phyloP scores from a whole-genome alignment of 2,113 vertebrate species.

The Raja brachyura region DNA sequence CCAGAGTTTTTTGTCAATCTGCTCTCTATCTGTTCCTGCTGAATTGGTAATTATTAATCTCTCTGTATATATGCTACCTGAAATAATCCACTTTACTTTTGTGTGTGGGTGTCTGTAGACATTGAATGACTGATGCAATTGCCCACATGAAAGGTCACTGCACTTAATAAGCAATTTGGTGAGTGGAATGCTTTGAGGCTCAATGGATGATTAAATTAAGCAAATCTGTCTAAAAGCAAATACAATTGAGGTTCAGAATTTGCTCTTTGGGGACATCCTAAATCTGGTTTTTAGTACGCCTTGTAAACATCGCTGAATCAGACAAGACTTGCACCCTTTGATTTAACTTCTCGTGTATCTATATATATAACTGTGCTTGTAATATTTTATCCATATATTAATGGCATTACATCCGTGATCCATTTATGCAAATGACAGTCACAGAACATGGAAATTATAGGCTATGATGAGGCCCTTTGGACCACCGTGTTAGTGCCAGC shows the following conservation, averaged over 20 bases:
- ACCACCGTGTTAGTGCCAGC: too few species aligned
- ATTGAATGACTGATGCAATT: not conserved
- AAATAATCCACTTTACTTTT: not conserved
- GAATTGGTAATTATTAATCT: not conserved
- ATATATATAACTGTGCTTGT: not conserved
- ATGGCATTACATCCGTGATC: not conserved
- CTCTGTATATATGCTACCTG: not conserved
- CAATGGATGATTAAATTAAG: not conserved
- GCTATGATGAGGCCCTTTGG: too few species aligned
- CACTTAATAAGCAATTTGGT: constrained; percentile 4
- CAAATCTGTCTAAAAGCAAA: not conserved
- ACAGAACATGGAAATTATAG: too few species aligned
- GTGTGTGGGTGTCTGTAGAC: not conserved
- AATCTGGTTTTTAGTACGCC: not conserved
- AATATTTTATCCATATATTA: not conserved
- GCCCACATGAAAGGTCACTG: not conserved
- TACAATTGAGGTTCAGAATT: not conserved
- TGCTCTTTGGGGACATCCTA: not conserved
- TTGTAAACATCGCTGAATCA: not conserved
- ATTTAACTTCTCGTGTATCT: not conserved
- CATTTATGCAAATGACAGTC: too few species aligned
- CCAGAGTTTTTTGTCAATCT: not conserved
- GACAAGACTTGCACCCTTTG: not conserved
- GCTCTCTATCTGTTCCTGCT: not conserved
- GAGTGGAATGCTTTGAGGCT: not conserved